phyloP scores from a whole-genome alignment of 2,888 invertebrate species.

The Idaea straminata region DNA sequence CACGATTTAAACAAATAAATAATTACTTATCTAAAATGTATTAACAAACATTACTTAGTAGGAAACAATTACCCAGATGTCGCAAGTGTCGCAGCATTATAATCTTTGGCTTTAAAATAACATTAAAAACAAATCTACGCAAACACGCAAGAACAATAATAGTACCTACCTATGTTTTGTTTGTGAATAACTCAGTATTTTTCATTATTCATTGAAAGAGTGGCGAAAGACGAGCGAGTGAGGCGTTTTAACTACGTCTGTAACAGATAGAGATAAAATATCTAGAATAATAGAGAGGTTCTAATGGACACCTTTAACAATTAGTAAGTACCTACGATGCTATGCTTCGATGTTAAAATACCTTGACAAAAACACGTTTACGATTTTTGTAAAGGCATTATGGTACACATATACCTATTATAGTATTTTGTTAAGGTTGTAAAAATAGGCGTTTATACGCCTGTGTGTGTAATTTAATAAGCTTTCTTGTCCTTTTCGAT shows the following conservation, averaged over 20 bases:
- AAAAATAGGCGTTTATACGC: too few species aligned
- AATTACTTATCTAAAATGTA: too few species aligned
- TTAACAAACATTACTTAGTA: too few species aligned
- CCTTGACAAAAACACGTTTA: too few species aligned
- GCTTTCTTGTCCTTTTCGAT: too few species aligned
- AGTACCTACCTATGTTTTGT: background rate
- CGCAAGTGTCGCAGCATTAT: background rate
- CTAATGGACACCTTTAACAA: background rate
- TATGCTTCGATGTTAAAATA: too few species aligned
- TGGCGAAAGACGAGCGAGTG: constrained; percentile 21
- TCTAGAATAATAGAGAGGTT: background rate
- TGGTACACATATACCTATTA: too few species aligned
- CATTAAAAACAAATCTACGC: background rate
- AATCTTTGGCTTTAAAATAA: background rate
- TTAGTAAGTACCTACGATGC: too few species aligned
- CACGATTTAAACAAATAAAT: too few species aligned
- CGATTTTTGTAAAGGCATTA: too few species aligned
- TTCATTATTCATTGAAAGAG: background rate
- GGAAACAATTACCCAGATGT: background rate
- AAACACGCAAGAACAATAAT: background rate
- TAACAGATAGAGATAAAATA: background rate
- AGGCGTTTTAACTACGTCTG: constrained; percentile 7
- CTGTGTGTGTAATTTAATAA: too few species aligned
- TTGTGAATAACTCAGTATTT: background rate
- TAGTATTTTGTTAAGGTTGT: too few species aligned